Percentiles rank a stretch among this genome's conserved stretches.
Evolutionary conservation across 2,888 invertebrate genomes (phyloP).

Genomic region (Pristionchus entomophagus): DNA sequence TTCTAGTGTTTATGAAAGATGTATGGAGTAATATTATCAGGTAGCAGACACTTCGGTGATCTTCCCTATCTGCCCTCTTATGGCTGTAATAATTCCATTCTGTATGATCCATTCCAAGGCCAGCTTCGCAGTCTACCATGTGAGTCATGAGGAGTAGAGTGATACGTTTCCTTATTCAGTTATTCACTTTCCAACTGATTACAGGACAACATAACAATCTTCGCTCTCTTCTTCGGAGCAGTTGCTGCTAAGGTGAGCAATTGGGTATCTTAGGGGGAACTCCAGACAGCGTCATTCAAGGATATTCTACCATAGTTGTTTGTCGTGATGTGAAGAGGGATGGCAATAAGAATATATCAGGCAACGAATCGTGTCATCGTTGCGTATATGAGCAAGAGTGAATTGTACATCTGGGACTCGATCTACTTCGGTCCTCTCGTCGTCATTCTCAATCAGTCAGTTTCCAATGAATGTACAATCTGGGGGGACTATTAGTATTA

Average conservation of each 20-base stretch:
- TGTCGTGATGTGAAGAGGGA: not conserved
- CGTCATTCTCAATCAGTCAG: slow-evolving; percentile 96
- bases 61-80: slow-evolving; percentile 94
- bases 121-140: slow-evolving; percentile 80
- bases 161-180: no score
- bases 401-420: slow-evolving; percentile 95
- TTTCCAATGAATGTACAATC: not conserved
- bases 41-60: slow-evolving; percentile 83
- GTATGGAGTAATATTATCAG: not conserved
- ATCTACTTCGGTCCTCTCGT: slow-evolving; percentile 91
- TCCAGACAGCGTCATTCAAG: no score
- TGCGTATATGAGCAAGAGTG: slow-evolving; percentile 99
- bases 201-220: slow-evolving; percentile 87
- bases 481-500: no score
- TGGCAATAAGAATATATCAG: slow-evolving; percentile 77
- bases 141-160: not conserved
- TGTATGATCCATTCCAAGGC: slow-evolving; percentile 94
- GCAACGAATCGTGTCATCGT: slow-evolving; percentile 97
- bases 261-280: no score
- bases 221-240: slow-evolving; percentile 94
- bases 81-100: slow-evolving; percentile 90
- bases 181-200: no score
- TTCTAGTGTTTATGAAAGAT: not conserved
- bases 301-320: no score
- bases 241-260: slow-evolving; percentile 84